Conservation (phyloP, 2,797 vertebrate genomes). For the Aplochiton taeniatus region DNA sequence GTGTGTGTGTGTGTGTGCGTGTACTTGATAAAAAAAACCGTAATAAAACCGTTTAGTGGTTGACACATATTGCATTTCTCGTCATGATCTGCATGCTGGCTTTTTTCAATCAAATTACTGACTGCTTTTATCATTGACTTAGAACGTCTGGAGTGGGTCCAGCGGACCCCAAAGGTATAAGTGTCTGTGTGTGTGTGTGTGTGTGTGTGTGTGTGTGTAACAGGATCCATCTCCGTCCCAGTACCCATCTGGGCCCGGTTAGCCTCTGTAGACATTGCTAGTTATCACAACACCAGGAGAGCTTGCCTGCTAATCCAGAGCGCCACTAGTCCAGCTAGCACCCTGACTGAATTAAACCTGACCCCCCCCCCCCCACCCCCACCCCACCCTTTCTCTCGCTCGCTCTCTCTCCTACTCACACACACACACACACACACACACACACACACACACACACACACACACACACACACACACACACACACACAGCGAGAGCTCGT, state of each 20-base stretch:
- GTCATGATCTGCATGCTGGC: slow-evolving; percentile 50
- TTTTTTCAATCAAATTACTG: slow-evolving; percentile 59
- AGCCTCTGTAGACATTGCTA: slow-evolving; percentile 60
- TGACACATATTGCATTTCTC: slow-evolving; percentile 50
- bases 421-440: neutral
- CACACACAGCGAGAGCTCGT: neutral
- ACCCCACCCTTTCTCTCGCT: neutral
- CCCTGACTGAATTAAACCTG: slow-evolving; percentile 61
- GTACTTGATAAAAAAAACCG: slow-evolving; percentile 51
- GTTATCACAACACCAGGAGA: slow-evolving; percentile 71
- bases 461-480: neutral
- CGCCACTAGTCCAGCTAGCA: slow-evolving; percentile 34
- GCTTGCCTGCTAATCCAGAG: slow-evolving; percentile 57
- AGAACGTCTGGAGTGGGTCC: slow-evolving; percentile 52
- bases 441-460: slow-evolving; percentile 34
- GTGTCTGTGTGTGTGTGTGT: slow-evolving; percentile 37
- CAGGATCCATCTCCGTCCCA: slow-evolving; percentile 55
- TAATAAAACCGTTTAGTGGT: slow-evolving; percentile 56
- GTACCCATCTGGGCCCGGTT: slow-evolving; percentile 75
- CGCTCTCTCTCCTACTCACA: too few relatives aligned
- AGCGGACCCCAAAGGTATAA: slow-evolving; percentile 41
- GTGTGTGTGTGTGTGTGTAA: slow-evolving; percentile 49
- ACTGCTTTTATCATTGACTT: slow-evolving; percentile 55
- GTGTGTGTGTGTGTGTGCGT: slow-evolving; percentile 18
- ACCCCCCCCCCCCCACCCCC: slow-evolving; percentile 29